phyloP scores from a whole-genome alignment of 2,113 vertebrate genomes.

The Ciconia maguari region DNA sequence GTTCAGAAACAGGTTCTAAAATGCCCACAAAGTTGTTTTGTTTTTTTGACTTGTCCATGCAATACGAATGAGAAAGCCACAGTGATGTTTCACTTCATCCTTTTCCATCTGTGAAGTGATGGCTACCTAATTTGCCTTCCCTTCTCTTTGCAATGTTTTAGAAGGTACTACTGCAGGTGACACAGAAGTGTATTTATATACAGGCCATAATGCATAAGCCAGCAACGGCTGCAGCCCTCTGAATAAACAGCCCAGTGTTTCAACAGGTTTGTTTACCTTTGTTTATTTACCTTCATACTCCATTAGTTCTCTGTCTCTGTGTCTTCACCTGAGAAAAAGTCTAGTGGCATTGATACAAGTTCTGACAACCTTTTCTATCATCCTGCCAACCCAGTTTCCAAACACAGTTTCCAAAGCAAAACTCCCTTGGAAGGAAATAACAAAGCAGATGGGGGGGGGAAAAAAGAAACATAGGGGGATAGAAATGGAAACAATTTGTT shows the following conservation, averaged over 20 bases:
- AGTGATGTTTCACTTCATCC: neutral
- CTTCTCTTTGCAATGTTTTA: neutral
- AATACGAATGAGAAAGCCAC: neutral
- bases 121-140: neutral
- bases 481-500: neutral
- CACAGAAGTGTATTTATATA: neutral
- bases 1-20: neutral
- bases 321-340: neutral
- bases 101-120: neutral
- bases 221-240: neutral
- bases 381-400: neutral
- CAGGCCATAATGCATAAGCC: neutral
- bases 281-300: conserved; percentile 26
- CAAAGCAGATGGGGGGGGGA: neutral
- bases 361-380: neutral
- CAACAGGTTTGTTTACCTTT: neutral
- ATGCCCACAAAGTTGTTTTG: neutral
- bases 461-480: no score
- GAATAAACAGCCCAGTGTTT: neutral
- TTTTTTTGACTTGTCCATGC: neutral
- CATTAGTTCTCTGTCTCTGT: conserved; percentile 7
- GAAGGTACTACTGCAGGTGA: neutral
- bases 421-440: neutral
- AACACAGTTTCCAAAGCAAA: neutral
- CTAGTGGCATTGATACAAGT: neutral